phyloP scores from a whole-genome alignment of 2,888 invertebrate genomes.

The Exephanes ischioxanthus region DNA sequence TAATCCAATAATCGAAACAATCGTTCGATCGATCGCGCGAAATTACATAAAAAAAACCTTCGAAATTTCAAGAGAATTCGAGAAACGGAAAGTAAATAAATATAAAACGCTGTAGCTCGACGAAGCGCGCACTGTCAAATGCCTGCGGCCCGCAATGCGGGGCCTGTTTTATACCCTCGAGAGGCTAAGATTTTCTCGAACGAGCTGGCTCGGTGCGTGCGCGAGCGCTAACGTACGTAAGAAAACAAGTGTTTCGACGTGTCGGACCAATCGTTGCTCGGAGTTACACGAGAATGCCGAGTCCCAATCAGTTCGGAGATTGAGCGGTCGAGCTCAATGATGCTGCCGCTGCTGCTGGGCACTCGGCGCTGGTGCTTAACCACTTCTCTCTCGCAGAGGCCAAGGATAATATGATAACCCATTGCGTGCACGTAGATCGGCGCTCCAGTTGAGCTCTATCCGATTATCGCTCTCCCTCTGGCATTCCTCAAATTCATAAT shows the following conservation, averaged over 20 bases:
- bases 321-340: slow-evolving; percentile 47
- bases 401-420: slow-evolving; percentile 73
- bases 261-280: slow-evolving; percentile 70
- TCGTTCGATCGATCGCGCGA: not conserved
- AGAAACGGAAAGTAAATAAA: not conserved
- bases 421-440: slow-evolving; percentile 65
- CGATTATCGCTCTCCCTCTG: not conserved
- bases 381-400: slow-evolving; percentile 54
- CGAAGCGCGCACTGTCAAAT: slow-evolving; percentile 63
- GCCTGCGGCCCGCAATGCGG: slow-evolving; percentile 37
- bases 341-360: not conserved
- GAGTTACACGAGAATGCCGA: slow-evolving; percentile 64
- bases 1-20: not conserved
- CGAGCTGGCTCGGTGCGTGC: not conserved
- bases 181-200: slow-evolving; percentile 27
- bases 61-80: not conserved
- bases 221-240: slow-evolving; percentile 48
- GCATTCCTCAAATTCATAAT: not conserved
- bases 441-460: slow-evolving; percentile 62
- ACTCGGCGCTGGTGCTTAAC: not conserved
- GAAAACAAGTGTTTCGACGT: slow-evolving; percentile 65
- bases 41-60: not conserved
- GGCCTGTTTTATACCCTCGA: slow-evolving; percentile 61
- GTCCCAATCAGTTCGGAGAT: slow-evolving; percentile 72
- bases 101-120: slow-evolving; percentile 12